These are phyloP conservation scores for Aegotheles bennettii DNA, from an alignment of 2,113 vertebrate genomes.

Conservation along the genomic window DNA sequence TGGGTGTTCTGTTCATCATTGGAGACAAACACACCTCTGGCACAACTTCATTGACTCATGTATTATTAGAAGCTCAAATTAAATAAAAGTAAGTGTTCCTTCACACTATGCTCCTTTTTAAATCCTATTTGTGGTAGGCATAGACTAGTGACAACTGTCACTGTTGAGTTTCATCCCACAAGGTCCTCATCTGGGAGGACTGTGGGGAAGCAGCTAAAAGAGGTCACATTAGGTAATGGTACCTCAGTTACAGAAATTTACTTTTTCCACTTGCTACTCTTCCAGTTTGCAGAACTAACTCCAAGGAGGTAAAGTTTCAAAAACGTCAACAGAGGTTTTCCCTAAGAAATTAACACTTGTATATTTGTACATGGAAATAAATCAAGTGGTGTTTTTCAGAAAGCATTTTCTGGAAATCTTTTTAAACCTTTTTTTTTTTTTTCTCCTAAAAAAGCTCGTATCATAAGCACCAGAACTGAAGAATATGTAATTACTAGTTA, in stretches of 20 bases:
- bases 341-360: background rate
- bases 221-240: background rate
- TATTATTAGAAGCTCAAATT: fast-evolving
- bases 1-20: fast-evolving
- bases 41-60: background rate
- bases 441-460: background rate
- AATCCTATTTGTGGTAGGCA: background rate
- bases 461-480: background rate
- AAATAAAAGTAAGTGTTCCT: background rate
- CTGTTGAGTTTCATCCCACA: background rate
- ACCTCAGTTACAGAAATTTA: background rate
- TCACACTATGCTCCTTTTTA: background rate
- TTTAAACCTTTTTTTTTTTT: background rate
- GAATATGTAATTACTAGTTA: background rate
- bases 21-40: background rate
- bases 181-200: background rate
- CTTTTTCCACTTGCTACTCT: background rate
- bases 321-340: background rate
- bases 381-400: background rate
- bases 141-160: background rate
- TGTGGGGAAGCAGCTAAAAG: background rate
- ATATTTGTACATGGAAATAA: background rate
- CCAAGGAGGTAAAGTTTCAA: background rate
- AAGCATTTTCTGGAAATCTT: background rate
- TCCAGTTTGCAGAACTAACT: background rate